Conservation (phyloP, 1,140 invertebrate genomes). For the Anastrepha ludens region DNA sequence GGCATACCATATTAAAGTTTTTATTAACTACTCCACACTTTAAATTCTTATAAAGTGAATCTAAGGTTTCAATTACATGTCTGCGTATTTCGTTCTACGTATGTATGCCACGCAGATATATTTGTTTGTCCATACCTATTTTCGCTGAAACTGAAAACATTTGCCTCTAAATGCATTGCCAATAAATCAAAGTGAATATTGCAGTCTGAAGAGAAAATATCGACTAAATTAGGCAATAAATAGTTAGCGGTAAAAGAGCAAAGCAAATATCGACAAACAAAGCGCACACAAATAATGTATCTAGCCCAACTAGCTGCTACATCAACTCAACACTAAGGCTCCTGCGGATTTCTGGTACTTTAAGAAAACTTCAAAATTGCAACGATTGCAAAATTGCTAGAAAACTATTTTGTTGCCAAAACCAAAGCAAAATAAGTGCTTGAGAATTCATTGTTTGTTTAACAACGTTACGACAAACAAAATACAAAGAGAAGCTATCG, state of each 20-base stretch:
- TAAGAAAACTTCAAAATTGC: slow-evolving; percentile 52
- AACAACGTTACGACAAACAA: slow-evolving; percentile 21
- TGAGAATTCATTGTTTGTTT: slow-evolving; percentile 44
- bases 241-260: slow-evolving; percentile 14
- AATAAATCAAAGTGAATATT: slow-evolving; percentile 31
- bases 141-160: not conserved
- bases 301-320: not conserved
- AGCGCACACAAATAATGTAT: slow-evolving; percentile 4
- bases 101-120: too few species aligned
- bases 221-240: slow-evolving; percentile 52
- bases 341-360: not conserved
- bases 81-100: too few species aligned
- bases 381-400: slow-evolving; percentile 29
- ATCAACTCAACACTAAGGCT: not conserved
- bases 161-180: not conserved
- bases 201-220: not conserved
- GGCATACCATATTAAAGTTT: too few species aligned
- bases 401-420: slow-evolving; percentile 40
- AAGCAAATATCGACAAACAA: slow-evolving; percentile 47
- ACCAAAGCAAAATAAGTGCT: not conserved
- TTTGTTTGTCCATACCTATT: too few species aligned
- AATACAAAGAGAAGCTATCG: not conserved
- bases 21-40: too few species aligned
- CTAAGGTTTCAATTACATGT: too few species aligned
- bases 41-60: too few species aligned